Conservation (phyloP, 2,797 vertebrate species). For the Ambastaia sidthimunki region DNA sequence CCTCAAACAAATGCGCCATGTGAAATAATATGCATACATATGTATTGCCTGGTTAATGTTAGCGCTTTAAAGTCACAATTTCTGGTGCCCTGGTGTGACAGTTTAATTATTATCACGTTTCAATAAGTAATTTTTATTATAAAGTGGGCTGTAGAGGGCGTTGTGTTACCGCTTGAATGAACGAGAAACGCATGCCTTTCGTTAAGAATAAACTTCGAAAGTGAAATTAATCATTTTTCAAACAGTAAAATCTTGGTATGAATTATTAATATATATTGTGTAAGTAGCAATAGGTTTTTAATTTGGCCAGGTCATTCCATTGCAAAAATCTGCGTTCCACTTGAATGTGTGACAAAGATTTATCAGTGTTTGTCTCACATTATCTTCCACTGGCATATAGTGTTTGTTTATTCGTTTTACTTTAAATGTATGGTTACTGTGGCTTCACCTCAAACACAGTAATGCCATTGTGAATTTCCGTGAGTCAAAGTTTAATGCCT, state of each 20-base stretch:
- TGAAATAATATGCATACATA: background rate
- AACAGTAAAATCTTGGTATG: background rate
- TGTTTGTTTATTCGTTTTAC: background rate
- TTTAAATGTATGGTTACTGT: too few relatives aligned
- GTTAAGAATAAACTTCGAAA: background rate
- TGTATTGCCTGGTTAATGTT: background rate
- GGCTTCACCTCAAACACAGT: too few relatives aligned
- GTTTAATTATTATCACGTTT: background rate
- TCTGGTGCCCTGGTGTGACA: background rate
- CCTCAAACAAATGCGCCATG: background rate
- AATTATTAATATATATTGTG: too few relatives aligned
- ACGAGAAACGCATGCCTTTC: background rate
- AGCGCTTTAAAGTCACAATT: background rate
- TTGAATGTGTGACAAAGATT: too few relatives aligned
- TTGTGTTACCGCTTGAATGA: background rate
- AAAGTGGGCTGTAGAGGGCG: constrained; percentile 15
- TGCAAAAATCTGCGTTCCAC: background rate
- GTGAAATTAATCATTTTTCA: background rate
- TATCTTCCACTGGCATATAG: too few relatives aligned
- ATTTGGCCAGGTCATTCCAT: background rate
- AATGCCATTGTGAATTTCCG: background rate
- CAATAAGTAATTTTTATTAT: background rate
- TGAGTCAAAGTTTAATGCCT: too few relatives aligned
- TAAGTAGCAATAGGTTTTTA: background rate
- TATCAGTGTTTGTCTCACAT: too few relatives aligned